phyloP scores from a whole-genome alignment of 2,113 vertebrate genomes.

The Chionomys nivalis region DNA sequence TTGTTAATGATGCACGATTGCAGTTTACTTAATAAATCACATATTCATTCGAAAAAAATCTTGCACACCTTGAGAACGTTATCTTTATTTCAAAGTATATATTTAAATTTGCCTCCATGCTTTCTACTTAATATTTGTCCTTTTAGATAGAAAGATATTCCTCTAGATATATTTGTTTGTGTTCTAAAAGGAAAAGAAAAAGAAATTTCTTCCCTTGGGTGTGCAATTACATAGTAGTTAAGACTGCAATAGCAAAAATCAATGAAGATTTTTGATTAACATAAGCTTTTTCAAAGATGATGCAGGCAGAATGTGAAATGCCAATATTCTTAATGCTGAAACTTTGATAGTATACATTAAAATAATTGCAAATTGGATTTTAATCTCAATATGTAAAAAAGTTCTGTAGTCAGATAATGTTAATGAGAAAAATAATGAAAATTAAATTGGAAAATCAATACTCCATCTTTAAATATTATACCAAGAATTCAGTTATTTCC shows the following conservation, averaged over 20 bases:
- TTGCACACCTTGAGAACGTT: neutral
- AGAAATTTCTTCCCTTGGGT: neutral
- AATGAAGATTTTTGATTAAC: conserved; percentile 30
- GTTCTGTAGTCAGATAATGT: conserved; percentile 30
- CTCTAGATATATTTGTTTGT: neutral
- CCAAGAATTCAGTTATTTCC: neutral
- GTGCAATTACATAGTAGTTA: neutral
- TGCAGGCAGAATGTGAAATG: conserved; percentile 44
- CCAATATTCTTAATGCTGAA: conserved; percentile 55
- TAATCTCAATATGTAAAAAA: conserved; percentile 32
- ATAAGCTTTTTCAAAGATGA: conserved; percentile 45
- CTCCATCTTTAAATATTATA: neutral
- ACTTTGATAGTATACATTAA: conserved; percentile 47
- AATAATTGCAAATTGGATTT: conserved; percentile 48
- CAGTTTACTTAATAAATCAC: conserved; percentile 37
- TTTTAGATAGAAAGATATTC: conserved; percentile 39
- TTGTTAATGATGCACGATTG: conserved; percentile 44
- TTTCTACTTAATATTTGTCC: conserved; percentile 1
- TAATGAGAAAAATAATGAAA: conserved; percentile 54
- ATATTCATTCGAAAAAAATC: conserved; percentile 37
- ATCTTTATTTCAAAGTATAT: conserved; percentile 16
- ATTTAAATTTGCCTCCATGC: conserved; percentile 6
- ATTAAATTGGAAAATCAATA: conserved; percentile 39
- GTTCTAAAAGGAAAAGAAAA: conserved; percentile 4
- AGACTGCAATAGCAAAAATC: conserved; percentile 49